These are phyloP conservation scores for Tenthredo scrophulariae DNA, from an alignment of 2,888 invertebrate genomes.

Conservation along the genomic window DNA sequence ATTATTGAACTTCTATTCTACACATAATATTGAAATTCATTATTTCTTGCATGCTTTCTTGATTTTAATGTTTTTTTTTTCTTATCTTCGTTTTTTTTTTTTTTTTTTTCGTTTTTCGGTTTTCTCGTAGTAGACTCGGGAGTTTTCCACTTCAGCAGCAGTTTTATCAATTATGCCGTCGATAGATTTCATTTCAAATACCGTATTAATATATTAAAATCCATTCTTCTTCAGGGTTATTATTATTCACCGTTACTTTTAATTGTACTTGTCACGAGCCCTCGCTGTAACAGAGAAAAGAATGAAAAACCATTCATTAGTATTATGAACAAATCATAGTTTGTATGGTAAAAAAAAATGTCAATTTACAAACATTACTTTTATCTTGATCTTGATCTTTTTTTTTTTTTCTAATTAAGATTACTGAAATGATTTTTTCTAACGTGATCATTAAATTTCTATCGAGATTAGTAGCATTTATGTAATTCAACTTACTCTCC, in stretches of 20 bases:
- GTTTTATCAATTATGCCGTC: conserved; percentile 27
- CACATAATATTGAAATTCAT: conserved; percentile 38
- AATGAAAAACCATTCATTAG: not conserved
- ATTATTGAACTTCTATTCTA: conserved; percentile 69
- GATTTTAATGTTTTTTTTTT: not conserved
- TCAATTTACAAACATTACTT: not conserved
- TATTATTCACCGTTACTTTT: conserved; percentile 50
- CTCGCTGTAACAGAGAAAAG: conserved; percentile 79
- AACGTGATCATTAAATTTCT: not conserved
- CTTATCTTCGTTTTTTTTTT: no score
- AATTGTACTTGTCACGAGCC: conserved; percentile 76
- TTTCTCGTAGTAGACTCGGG: conserved; percentile 26
- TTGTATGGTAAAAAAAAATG: not conserved
- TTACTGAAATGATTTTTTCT: not conserved
- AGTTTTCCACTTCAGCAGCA: conserved; percentile 44
- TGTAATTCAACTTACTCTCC: conserved; percentile 85
- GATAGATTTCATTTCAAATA: conserved; percentile 53
- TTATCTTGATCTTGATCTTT: no score
- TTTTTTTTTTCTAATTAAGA: no score
- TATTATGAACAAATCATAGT: not conserved
- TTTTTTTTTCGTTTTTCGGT: conserved; percentile 1
- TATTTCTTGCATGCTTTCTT: not conserved
- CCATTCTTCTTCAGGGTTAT: conserved; percentile 45
- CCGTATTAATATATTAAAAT: conserved; percentile 50
- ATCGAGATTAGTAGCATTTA: conserved; percentile 48